Evolutionary conservation across 92 coral and sea anemone species (phyloP).

Genomic region (Plumapathes pennacea): DNA sequence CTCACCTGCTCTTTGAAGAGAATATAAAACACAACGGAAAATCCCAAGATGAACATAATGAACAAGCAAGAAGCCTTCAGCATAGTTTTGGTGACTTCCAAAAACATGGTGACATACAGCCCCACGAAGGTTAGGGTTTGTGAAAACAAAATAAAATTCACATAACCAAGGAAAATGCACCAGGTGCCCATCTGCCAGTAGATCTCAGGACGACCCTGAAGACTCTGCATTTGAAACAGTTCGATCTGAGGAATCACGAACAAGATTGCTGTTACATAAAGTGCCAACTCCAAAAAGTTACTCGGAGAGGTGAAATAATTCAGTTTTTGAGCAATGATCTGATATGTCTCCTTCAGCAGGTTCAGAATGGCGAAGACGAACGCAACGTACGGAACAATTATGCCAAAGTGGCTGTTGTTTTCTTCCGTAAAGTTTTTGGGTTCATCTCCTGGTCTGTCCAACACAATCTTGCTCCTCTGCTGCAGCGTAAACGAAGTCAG

Average conservation of each 20-base stretch:
- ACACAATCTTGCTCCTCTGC: conserved; percentile 27
- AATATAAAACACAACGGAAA: conserved; percentile 64
- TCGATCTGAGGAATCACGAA: conserved; percentile 50
- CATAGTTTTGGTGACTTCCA: conserved; percentile 61
- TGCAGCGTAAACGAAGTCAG: conserved; percentile 31
- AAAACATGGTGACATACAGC: conserved; percentile 67
- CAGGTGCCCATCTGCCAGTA: conserved; percentile 58
- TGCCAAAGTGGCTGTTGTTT: conserved; percentile 3
- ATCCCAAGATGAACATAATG: conserved; percentile 63
- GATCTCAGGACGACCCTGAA: conserved; percentile 5
- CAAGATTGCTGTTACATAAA: conserved; percentile 39
- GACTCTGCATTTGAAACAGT: conserved; percentile 6
- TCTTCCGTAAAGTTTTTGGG: conserved; percentile 7
- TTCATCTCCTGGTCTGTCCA: conserved; percentile 18
- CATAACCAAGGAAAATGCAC: conserved; percentile 46
- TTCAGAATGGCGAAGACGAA: conserved; percentile 27
- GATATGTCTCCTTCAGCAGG: conserved; percentile 40
- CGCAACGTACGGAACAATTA: conserved; percentile 36
- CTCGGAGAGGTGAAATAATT: conserved; percentile 44
- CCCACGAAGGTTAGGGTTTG: conserved; percentile 42
- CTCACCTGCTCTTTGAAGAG: conserved; percentile 63
- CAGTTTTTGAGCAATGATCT: conserved; percentile 45
- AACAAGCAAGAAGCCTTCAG: conserved; percentile 47
- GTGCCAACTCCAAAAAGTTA: conserved; percentile 51
- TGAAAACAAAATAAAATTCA: conserved; percentile 48